These are phyloP conservation scores for Pangasius krempfi DNA, from an alignment of 2,797 vertebrate genomes.

Conservation along the genomic window DNA sequence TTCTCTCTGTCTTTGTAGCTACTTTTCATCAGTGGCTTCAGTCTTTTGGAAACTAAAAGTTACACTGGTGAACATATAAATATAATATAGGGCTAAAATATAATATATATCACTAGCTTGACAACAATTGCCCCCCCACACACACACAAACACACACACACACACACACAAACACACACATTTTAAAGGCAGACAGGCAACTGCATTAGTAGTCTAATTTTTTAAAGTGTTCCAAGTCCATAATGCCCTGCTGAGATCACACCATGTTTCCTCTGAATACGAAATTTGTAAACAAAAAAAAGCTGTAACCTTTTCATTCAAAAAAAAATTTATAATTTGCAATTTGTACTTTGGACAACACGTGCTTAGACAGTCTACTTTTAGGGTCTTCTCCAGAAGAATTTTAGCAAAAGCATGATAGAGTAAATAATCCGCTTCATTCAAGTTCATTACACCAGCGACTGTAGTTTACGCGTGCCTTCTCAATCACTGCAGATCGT, in stretches of 20 bases:
- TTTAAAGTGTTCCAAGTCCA: neutral
- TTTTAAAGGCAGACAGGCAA: neutral
- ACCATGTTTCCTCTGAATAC: neutral
- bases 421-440: neutral
- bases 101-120: neutral
- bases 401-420: neutral
- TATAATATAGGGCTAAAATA: neutral
- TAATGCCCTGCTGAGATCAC: neutral
- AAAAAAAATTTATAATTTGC: neutral
- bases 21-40: conserved; percentile 28
- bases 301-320: neutral
- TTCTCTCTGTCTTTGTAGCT: conserved; percentile 9
- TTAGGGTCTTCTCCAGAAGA: neutral
- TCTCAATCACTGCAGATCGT: neutral
- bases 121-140: neutral
- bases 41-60: neutral
- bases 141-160: neutral
- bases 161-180: neutral
- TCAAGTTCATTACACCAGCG: neutral
- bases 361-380: neutral
- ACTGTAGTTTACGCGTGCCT: neutral
- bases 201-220: neutral
- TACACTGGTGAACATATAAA: neutral
- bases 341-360: neutral
- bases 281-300: neutral